phyloP scores from a whole-genome alignment of 2,888 invertebrate species.

The Protophormia terraenovae region DNA sequence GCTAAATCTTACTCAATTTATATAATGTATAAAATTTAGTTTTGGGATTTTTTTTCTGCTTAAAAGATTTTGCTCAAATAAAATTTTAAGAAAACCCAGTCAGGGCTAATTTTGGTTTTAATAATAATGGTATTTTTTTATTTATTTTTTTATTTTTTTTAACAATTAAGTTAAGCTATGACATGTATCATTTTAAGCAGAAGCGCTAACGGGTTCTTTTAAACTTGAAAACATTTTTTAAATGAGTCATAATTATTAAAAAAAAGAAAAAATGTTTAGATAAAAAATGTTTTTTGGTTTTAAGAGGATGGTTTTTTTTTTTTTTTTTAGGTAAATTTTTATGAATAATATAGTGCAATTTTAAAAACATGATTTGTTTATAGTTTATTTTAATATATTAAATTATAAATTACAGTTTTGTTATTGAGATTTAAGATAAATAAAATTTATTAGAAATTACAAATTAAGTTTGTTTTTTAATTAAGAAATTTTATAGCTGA shows the following conservation, averaged over 20 bases:
- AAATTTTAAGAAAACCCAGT: neutral
- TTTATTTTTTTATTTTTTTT: neutral
- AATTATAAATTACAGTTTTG: no score
- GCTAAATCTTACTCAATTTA: conserved; percentile 1
- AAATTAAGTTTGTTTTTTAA: no score
- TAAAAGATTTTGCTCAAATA: neutral
- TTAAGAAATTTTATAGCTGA: no score
- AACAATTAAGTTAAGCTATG: neutral
- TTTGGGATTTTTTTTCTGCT: neutral
- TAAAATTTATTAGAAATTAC: no score
- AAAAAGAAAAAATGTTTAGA: neutral
- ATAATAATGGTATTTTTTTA: neutral
- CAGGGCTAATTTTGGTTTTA: conserved; percentile 9
- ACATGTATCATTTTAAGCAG: neutral
- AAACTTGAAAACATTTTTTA: conserved; percentile 7
- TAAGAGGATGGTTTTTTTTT: no score
- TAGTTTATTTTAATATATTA: no score
- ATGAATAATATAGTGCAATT: no score
- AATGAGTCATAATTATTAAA: neutral
- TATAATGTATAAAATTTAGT: neutral
- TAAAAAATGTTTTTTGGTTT: no score
- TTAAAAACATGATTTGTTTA: no score
- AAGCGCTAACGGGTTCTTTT: neutral
- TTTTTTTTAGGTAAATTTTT: no score
- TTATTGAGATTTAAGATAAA: no score